Conservation (phyloP, 2,888 invertebrate species). For the Tanypteryx hageni region DNA sequence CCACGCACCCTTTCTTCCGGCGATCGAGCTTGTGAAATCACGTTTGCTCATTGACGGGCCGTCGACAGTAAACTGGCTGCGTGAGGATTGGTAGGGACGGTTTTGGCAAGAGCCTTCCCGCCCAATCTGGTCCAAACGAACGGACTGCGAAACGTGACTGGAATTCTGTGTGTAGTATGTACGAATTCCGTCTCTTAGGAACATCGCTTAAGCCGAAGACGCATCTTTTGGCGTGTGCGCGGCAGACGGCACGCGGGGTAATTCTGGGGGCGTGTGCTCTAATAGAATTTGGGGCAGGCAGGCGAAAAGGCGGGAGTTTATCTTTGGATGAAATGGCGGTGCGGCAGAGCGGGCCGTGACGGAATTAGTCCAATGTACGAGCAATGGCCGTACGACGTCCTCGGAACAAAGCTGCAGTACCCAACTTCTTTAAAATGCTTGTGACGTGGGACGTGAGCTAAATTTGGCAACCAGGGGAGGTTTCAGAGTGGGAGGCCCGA, state of each 20-base stretch:
- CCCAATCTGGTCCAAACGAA: too few relatives aligned
- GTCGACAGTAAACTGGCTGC: too few relatives aligned
- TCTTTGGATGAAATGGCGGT: neutral
- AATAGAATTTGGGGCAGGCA: constrained; percentile 1
- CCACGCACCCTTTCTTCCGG: neutral
- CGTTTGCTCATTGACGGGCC: neutral
- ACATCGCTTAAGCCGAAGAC: neutral
- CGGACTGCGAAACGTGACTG: too few relatives aligned
- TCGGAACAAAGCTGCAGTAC: constrained; percentile 1
- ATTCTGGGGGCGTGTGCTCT: neutral
- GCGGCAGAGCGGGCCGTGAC: neutral
- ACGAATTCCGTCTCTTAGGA: too few relatives aligned
- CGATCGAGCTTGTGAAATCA: neutral
- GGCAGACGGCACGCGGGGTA: neutral
- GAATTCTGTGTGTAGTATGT: too few relatives aligned
- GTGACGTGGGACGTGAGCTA: neutral
- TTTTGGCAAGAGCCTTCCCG: too few relatives aligned
- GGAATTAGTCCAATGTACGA: neutral
- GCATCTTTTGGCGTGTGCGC: neutral
- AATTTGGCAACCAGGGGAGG: neutral
- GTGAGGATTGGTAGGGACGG: too few relatives aligned
- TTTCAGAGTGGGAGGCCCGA: neutral
- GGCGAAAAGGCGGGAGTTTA: neutral
- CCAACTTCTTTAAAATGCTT: neutral
- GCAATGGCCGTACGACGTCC: neutral